These are phyloP conservation scores for Ciconia maguari DNA, from an alignment of 2,113 vertebrate species.

Conservation along the genomic window DNA sequence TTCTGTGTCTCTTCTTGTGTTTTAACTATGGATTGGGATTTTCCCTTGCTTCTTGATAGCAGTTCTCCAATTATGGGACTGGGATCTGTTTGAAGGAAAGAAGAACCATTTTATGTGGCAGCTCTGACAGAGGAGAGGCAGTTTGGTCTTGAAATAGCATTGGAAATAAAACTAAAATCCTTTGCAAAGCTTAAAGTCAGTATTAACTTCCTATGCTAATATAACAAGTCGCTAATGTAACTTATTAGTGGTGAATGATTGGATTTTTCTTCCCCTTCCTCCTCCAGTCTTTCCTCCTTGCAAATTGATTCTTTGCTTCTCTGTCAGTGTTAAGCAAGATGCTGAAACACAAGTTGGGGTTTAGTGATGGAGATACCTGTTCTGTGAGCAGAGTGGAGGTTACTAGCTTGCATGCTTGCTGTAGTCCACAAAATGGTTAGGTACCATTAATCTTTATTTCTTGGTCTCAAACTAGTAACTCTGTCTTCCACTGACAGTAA, in stretches of 20 bases:
- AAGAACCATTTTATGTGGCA: background rate
- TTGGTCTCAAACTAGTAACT: background rate
- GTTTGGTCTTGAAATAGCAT: background rate
- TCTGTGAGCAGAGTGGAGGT: background rate
- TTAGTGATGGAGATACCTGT: background rate
- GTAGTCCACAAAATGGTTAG: background rate
- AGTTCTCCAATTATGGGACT: background rate
- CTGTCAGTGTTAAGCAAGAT: background rate
- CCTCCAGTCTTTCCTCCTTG: background rate
- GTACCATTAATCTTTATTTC: background rate
- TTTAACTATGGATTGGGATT: background rate
- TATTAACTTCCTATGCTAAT: background rate
- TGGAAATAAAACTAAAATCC: background rate
- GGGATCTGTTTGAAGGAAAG: background rate
- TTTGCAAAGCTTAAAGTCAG: background rate
- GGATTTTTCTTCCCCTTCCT: background rate
- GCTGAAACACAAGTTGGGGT: background rate
- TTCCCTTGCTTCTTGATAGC: background rate
- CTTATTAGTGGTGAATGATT: background rate
- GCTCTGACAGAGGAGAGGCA: background rate
- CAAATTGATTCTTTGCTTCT: background rate
- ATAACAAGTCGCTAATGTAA: background rate
- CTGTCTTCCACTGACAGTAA: background rate
- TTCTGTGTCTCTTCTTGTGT: background rate
- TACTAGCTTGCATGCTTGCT: background rate